Base-by-base conservation (phyloP, 2,888 invertebrate species). In the Steinernema hermaphroditum region DNA sequence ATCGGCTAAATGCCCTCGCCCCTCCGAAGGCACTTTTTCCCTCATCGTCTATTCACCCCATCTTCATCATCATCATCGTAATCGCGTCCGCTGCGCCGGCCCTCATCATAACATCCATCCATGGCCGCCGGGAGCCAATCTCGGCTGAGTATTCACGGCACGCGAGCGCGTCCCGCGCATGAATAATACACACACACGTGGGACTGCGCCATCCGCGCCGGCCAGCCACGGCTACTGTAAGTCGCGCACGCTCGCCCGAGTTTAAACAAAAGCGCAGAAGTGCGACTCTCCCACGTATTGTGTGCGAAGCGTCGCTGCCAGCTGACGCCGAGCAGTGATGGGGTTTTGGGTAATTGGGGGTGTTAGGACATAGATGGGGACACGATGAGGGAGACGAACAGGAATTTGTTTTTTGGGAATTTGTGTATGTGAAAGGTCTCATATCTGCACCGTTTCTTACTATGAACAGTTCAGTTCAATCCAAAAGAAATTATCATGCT, bases 191-290 rank as follows among this genome's bases (percentile, higher is more conserved):
- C 54, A 54, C 54, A 54, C 54, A 54, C 54, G 54, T 54, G 54
- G 54, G 54, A 54, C 27, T 27, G 54, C 22, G 54, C 54, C 54
- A 54, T 54, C 54, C n/a, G 12, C 49, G 49, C 12, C 49, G 54
- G 54, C 54, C n/a, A 54, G 37, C 12, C 37, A 4, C 6, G 37
- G 37, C 19, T 54, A 54, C 54, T 54, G 54, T 54, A 54, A 54
- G 54, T 54, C 27, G 54, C 54, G 54, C 54, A 54, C 54, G 54
- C 54, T 54, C 27, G 54, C 54, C 24, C 54, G 54, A 54, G 54
- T 54, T 54, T 27, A 54, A 54, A 54, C 54, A 54, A 54, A 54
- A 54, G 54, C 54, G 54, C 24, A 12, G 54, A 54, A 54, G 54
- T 54, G 54, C 27, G 6, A 27, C 54, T 22, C 54, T 54, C 54